Evolutionary conservation across 2,888 invertebrate genomes (phyloP), one percentile per base, ranked within the genome.

Genomic region (Nebria salina): DNA sequence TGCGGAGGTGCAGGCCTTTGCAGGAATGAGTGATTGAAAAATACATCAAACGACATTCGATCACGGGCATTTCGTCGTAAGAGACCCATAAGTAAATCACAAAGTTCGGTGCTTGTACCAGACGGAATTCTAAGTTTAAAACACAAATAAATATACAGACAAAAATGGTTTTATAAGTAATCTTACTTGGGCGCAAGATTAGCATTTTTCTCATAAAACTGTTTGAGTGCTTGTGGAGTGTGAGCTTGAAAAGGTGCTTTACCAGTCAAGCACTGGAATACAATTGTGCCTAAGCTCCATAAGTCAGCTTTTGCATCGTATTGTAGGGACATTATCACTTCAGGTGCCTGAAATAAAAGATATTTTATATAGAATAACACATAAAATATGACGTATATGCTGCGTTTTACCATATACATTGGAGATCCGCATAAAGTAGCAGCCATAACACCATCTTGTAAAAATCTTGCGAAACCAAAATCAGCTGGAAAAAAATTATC

Each of bases 231-330:
- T 88, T 98, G 98, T 13, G 99, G 99, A 20, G 98, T 98, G 86
- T 96, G 96, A 72, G 99, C 99, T 90, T 97, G 95, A 90, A 99
- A 99, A 43, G 99, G 99, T 65, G 99, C 99, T 90, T 98, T 98
- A 83, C 99, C 98, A 41, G 98, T 98, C 84, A 99, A 92, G 90
- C 99, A 99, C 90, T 98, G 98, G 90, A 97, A 98, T 13, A 83
- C 83, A n/a, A 81, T 81, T 6, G 81, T 81, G 13, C 81, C 99
- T 85, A 99, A 92, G 84, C 98, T 98, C 99, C 99, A 99, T 82
- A 99, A 92, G 90, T 99, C 99, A 9, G 99, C 99, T 91, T 99
- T 99, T 78, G 98, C 98, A 89, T 98, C 98, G 88, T 99, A 99
- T 87, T 98, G 97, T 83, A 97, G 90, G 1, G 98, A 98, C 98